Percentiles rank a stretch among this genome's conserved stretches.
Conservation (phyloP, 2,888 invertebrate genomes). For the Sesia bembeciformis region DNA sequence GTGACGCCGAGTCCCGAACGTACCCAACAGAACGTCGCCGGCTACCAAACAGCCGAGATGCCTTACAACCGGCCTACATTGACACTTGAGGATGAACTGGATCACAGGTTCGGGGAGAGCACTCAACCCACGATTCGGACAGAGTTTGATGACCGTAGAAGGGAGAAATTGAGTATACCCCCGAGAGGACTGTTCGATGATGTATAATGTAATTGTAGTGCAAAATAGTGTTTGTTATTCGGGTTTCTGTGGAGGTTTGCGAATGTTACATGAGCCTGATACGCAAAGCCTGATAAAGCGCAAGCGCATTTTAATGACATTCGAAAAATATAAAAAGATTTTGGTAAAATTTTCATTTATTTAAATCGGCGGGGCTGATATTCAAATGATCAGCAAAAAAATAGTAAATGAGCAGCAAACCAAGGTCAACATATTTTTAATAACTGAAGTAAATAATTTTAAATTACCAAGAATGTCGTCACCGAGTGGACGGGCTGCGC, state of each 20-base stretch:
- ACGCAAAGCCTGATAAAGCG: no score
- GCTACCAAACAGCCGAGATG: conserved; percentile 42
- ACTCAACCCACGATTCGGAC: conserved; percentile 57
- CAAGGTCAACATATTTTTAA: no score
- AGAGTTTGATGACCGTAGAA: conserved; percentile 35
- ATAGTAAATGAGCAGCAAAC: no score
- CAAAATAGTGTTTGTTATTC: neutral
- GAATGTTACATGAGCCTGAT: no score
- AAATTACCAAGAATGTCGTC: no score
- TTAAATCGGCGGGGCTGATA: no score
- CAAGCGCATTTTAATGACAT: no score
- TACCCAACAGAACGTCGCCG: conserved; percentile 19
- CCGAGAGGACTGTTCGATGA: conserved; percentile 89
- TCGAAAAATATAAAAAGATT: no score
- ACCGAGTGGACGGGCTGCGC: no score
- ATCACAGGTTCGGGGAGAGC: conserved; percentile 79
- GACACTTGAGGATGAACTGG: conserved; percentile 71
- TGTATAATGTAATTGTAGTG: conserved; percentile 66
- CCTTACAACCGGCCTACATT: conserved; percentile 35
- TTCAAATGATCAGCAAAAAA: no score
- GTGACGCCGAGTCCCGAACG: conserved; percentile 62
- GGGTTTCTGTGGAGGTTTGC: neutral
- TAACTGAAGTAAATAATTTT: no score
- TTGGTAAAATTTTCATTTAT: no score
- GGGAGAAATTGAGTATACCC: conserved; percentile 77